These are phyloP conservation scores for Petrolisthes cinctipes DNA, from an alignment of 2,888 invertebrate genomes.

Conservation along the genomic window DNA sequence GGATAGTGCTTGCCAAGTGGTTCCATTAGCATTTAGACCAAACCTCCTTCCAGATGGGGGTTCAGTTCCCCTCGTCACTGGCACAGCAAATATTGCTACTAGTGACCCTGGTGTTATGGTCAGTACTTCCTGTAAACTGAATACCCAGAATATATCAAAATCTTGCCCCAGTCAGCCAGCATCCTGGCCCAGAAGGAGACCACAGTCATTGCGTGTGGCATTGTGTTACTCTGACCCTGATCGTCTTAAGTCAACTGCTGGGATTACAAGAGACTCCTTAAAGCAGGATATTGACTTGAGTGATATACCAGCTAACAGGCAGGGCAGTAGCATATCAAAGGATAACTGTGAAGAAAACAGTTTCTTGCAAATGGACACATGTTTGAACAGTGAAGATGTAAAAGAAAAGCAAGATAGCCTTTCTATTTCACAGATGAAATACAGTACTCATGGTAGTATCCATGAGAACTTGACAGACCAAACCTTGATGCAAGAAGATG, in stretches of 20 bases:
- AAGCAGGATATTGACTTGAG: constrained; percentile 39
- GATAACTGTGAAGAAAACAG: constrained; percentile 5
- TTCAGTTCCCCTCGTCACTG: constrained; percentile 44
- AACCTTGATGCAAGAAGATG: neutral
- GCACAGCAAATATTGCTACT: constrained; percentile 35
- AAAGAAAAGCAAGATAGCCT: neutral
- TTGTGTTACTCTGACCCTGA: constrained; percentile 54
- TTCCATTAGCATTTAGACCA: constrained; percentile 54
- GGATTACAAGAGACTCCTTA: neutral
- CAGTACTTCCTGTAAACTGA: constrained; percentile 15
- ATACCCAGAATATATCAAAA: neutral
- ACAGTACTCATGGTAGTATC: too few relatives aligned
- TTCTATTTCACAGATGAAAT: too few relatives aligned
- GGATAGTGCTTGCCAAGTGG: constrained; percentile 52
- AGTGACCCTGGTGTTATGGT: constrained; percentile 26
- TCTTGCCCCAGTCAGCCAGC: constrained; percentile 32
- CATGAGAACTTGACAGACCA: too few relatives aligned
- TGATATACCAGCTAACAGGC: constrained; percentile 23
- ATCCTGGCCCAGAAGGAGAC: constrained; percentile 53
- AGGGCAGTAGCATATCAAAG: neutral
- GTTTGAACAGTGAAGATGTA: neutral
- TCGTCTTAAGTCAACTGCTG: constrained; percentile 18
- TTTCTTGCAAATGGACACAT: constrained; percentile 1
- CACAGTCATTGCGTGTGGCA: constrained; percentile 52
- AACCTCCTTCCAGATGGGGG: constrained; percentile 51